Base-by-base conservation (phyloP, 2,888 invertebrate species). In the Caenorhabditis imperialis region DNA sequence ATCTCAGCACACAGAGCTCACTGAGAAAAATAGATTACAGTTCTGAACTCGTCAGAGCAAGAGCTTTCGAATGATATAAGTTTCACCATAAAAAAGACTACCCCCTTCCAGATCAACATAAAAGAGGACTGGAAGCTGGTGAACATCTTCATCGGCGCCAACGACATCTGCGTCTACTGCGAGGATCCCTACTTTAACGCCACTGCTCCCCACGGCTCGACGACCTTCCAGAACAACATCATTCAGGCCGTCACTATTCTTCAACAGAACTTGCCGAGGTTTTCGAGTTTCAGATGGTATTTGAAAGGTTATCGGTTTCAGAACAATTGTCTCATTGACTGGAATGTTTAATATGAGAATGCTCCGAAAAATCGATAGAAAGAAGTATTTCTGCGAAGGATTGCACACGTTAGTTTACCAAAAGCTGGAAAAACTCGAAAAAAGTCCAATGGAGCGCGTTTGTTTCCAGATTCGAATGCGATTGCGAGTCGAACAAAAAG, bases 101-200 rank as follows among this genome's bases (percentile, higher is more conserved):
- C 6, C 30, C 30, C 6, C 22, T 47, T 72, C 40, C 20, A 74
- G 78, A 69, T 83, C 16, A 72, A 84, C 62, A 47, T 83, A 7
- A 61, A 79, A 40, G 78, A 80, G 25, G 82, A 84, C 61, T 85
- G 85, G 85, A 85, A 85, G 45, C 65, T 85, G 38, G 63, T 85
- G 35, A 83, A 79, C 45, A 77, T 85, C 25, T 85, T 85, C 76
- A 85, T 85, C 44, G 85, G 85, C 12, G 76, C 75, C 30, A 85
- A 85, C 42, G 84, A 85, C 51, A 73, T 84, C n/a, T 84, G 84
- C 44, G 76, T 75, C 1, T 77, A 74, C 38, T 84, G 84, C 42
- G 67, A 77, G 25, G 77, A 78, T 54, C 63, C 71, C 2, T 74
- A 62, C 30, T 55, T 54, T 33, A 77, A 74, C 38, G n/a, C 30